Conservation (phyloP, 2,113 vertebrate genomes). For the Cololabis saira region DNA sequence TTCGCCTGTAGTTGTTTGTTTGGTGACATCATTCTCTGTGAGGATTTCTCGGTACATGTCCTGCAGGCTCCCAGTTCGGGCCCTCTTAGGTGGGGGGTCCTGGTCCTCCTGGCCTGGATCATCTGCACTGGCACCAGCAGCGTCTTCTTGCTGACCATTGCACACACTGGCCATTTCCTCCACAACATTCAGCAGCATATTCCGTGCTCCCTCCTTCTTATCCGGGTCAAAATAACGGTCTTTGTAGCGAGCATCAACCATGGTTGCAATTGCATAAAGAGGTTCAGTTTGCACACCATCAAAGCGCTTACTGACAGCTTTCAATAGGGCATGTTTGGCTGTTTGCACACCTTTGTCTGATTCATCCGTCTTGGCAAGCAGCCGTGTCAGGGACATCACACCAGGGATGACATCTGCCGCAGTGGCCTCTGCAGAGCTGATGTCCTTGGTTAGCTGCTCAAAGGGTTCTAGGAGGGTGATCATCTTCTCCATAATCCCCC, state of each 20-base stretch:
- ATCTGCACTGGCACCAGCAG: background rate
- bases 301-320: background rate
- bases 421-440: background rate
- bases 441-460: background rate
- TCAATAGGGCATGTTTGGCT: background rate
- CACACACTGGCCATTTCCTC: background rate
- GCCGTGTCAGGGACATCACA: background rate
- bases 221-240: background rate
- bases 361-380: background rate
- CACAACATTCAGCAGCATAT: background rate
- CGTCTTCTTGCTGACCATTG: too few species aligned
- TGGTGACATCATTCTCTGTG: background rate
- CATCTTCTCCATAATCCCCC: background rate
- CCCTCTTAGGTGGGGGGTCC: background rate
- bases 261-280: background rate
- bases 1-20: background rate
- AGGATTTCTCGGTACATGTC: too few species aligned
- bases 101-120: background rate
- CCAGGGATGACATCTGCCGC: conserved; percentile 1
- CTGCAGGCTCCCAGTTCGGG: background rate
- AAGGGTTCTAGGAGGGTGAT: background rate
- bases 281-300: background rate
- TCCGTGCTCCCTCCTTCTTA: background rate
- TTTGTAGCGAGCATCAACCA: background rate
- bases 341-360: background rate